Conservation (phyloP, 2,888 invertebrate genomes). For the Celastrina argiolus region DNA sequence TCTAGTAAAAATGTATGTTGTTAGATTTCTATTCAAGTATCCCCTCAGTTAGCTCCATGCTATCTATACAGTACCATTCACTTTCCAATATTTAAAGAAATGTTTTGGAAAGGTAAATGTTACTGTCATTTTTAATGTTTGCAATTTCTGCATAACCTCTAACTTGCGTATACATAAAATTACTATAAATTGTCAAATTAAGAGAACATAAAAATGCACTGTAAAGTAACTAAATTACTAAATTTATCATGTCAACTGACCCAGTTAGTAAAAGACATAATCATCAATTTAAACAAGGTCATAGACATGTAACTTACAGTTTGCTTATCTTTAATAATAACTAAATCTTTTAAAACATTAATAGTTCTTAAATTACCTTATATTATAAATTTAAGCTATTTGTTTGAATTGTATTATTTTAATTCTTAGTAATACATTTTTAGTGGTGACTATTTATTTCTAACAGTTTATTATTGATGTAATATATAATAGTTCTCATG, state of each 20-base stretch:
- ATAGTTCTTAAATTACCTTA: not conserved
- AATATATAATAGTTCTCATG: not conserved
- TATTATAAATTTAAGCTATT: not conserved
- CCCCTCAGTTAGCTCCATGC: too few species aligned
- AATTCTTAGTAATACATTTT: not conserved
- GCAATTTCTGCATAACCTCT: too few species aligned
- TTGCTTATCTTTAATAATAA: not conserved
- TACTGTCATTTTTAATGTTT: too few species aligned
- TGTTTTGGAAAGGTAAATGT: too few species aligned
- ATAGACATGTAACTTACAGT: not conserved
- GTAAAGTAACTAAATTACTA: not conserved
- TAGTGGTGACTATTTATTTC: not conserved
- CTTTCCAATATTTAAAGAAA: too few species aligned
- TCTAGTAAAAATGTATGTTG: too few species aligned
- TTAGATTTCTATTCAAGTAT: too few species aligned
- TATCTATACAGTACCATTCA: too few species aligned
- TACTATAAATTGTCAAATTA: too few species aligned
- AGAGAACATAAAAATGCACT: too few species aligned
- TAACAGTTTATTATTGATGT: not conserved
- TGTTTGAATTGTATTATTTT: not conserved
- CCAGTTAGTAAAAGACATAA: not conserved
- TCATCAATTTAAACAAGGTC: slow-evolving; percentile 7
- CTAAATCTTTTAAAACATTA: not conserved
- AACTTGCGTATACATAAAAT: too few species aligned
- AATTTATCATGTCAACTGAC: not conserved